Conservation (phyloP, 2,113 vertebrate genomes). For the Calidris pygmaea region DNA sequence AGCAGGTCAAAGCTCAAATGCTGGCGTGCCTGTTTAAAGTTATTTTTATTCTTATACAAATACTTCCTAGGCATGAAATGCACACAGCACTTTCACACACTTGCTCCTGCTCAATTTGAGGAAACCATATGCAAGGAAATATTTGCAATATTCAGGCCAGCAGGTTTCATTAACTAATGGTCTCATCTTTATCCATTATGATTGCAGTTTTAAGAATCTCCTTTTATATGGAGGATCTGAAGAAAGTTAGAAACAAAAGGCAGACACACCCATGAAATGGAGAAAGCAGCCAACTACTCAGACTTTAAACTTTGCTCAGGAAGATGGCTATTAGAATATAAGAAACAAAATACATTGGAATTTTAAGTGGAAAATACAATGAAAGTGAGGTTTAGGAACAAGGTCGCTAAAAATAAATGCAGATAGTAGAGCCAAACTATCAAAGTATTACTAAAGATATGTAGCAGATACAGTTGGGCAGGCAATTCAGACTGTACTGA, state of each 20-base stretch:
- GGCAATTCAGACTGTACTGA: background rate
- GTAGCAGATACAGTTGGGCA: accelerated
- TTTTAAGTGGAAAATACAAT: background rate
- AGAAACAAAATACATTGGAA: background rate
- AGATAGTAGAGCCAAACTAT: background rate
- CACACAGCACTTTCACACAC: background rate
- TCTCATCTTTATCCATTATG: background rate
- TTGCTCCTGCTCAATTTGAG: background rate
- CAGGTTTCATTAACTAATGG: background rate
- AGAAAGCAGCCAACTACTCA: background rate
- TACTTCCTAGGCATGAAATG: background rate
- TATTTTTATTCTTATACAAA: background rate
- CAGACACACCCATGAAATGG: background rate
- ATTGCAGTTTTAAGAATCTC: background rate
- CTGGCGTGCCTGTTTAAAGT: background rate
- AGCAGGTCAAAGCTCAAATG: slow-evolving; percentile 28
- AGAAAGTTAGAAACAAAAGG: background rate
- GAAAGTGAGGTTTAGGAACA: background rate
- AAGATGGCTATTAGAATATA: background rate
- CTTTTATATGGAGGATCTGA: background rate
- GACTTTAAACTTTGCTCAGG: background rate
- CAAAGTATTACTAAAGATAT: background rate
- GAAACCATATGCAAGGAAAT: background rate
- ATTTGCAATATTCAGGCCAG: background rate
- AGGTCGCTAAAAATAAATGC: background rate